Evolutionary conservation across 2,113 vertebrate species (phyloP), one percentile per base, ranked within the genome.

Genomic region (Podarcis raffonei): DNA sequence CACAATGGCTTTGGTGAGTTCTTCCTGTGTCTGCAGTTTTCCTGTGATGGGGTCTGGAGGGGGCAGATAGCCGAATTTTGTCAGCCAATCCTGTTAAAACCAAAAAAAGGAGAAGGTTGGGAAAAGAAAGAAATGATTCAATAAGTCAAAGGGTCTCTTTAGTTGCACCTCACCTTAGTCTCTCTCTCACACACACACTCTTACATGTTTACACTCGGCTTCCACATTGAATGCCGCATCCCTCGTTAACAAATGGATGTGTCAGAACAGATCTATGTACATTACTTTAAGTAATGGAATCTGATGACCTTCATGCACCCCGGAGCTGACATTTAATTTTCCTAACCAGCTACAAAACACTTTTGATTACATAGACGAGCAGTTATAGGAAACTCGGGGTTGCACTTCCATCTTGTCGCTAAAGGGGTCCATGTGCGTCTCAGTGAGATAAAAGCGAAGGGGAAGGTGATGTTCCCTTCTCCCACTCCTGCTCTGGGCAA

Each of bases 11-110:
- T 96, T 98, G 92, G 98, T 97, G 89, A 99, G 95, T 37, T 98
- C 98, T 95, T 99, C 99, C 92, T 98, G 98, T 0, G 98, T 99
- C 96, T 98, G 98, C 42, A 99, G 97, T 85, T 97, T 98, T 23
- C 98, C 98, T 0, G 98, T 97, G 30, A 97, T 93, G 0, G 98
- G 98, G 89, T 98, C 98, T 0, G 98, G 94, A 0, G 98, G 98
- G 0, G 98, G 98, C 94, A 99, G 98, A 93, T 99, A 99, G 37
- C 99, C 99, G 53, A 99, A 99, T 93, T 96, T 98, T 65, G 95
- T 99, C 95, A 99, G 96, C 99, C 99, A 99, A 91, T 99, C 98
- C 99, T 99, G 95, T 37, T 86, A 83, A 91, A 90, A 72, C 20
- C 15, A 53, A 75, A 92, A 32, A 32, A 18, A 35, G 11, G 6